Evolutionary conservation across 37 sponge, comb jelly and placozoan genomes (phyloP).

Genomic region (Beroe ovata): DNA sequence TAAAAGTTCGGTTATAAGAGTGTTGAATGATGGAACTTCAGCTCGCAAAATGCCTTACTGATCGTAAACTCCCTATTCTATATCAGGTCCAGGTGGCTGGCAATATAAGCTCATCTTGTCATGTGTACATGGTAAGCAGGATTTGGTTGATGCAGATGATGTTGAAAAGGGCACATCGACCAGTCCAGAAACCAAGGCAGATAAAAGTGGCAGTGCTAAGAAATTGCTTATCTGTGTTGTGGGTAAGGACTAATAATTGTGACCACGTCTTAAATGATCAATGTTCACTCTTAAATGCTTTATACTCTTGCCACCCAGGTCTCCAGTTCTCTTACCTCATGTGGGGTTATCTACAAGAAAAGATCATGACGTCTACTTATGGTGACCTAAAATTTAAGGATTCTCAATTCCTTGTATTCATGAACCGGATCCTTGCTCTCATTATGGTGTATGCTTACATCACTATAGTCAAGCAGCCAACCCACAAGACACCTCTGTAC

Average conservation of each 20-base stretch:
- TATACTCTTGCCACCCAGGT: conserved; percentile 61
- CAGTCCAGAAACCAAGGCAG: background rate
- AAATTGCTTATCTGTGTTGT: conserved; percentile 43
- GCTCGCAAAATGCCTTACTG: too few relatives aligned
- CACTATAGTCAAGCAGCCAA: background rate
- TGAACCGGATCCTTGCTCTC: conserved; percentile 88
- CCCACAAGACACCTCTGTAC: conserved; percentile 60
- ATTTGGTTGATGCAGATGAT: conserved; percentile 25
- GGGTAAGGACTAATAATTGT: conserved; percentile 21
- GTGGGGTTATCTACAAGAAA: conserved; percentile 96
- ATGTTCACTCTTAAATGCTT: background rate
- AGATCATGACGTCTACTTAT: conserved; percentile 89
- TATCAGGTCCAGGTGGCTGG: conserved; percentile 42
- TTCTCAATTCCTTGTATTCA: conserved; percentile 96
- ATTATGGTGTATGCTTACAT: conserved; percentile 73
- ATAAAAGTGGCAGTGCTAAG: background rate
- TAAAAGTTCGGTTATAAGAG: too few relatives aligned
- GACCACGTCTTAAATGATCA: background rate
- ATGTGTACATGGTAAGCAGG: conserved; percentile 60
- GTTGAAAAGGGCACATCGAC: background rate
- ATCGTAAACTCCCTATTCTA: background rate
- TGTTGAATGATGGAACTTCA: too few relatives aligned
- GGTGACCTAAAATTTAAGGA: conserved; percentile 83
- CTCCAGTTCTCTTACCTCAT: conserved; percentile 87
- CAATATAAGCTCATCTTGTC: conserved; percentile 36